Base-by-base conservation (phyloP, 2,888 invertebrate species). In the Papilio demoleus region DNA sequence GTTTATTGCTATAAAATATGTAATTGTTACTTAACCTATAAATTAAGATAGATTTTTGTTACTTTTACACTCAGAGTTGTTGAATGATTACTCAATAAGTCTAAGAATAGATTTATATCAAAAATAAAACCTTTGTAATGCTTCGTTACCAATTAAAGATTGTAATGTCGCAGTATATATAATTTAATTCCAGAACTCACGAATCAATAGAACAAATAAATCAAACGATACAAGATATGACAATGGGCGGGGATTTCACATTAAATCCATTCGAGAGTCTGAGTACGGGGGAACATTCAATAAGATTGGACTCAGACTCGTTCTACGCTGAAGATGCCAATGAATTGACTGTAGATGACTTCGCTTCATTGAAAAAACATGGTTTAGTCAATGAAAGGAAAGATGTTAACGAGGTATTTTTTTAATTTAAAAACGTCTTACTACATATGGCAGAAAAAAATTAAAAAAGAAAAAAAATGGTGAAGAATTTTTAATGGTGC, bases 161-260 rank as follows among this genome's bases (percentile, higher is more conserved):
- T n/a, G n/a, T n/a, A n/a, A n/a, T n/a, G n/a, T n/a, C n/a, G n/a
- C n/a, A n/a, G n/a, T n/a, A 2, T 60, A 14, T 24, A 24, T 14
- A 4, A 6, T 24, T 61, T 19, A 19, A 38, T 40, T 61, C 40
- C 75, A 92, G 92, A 66, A 81, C 86, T 0, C 85, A 86, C 64
- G 92, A 92, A 73, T 88, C 91, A 22, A 85, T 92, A 71, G 92
- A 92, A 68, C 91, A 91, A 72, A 92, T 92, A 73, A 93, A 93
- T 76, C 93, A 93, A 74, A 93, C 93, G 0, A 92, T 93, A 22
- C 90, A 92, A 76, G 93, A 93, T 74, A 93, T 93, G 93, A 92
- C 92, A 0, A 89, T 93, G 58, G 89, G 91, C 0, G 92, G 90
- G 0, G 92, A 93, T 50, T 88, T 90, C 72, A 85, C 85, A 0